Evolutionary conservation across 2,797 vertebrate species (phyloP).

Genomic region (Acanthurus leucopareius): DNA sequence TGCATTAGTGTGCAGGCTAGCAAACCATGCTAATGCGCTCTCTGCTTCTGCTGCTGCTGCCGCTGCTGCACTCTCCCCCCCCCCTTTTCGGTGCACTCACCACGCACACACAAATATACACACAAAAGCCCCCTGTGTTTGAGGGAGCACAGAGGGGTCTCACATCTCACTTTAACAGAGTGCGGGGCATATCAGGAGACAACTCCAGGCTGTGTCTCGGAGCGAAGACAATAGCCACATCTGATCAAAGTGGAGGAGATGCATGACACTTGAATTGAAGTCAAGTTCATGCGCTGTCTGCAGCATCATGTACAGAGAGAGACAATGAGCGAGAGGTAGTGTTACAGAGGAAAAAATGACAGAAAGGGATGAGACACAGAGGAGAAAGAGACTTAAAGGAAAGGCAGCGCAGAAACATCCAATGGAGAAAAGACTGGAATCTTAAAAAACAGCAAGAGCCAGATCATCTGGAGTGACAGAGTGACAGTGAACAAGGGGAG

Average conservation of each 20-base stretch:
- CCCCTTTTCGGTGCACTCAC: conserved; percentile 39
- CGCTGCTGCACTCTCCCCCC: conserved; percentile 34
- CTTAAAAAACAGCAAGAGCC: conserved; percentile 9
- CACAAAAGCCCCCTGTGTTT: conserved; percentile 85
- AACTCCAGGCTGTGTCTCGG: conserved; percentile 78
- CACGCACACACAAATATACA: conserved; percentile 34
- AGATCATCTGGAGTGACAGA: conserved; percentile 42
- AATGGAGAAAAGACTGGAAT: neutral
- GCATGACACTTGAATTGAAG: conserved; percentile 78
- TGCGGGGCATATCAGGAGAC: conserved; percentile 79
- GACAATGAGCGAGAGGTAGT: conserved; percentile 51
- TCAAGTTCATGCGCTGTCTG: conserved; percentile 79
- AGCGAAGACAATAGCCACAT: conserved; percentile 84
- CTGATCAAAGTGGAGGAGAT: conserved; percentile 89
- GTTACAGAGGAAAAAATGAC: conserved; percentile 46
- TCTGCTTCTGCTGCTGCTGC: neutral
- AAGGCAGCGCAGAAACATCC: neutral
- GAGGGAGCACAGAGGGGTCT: conserved; percentile 82
- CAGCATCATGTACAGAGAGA: conserved; percentile 63
- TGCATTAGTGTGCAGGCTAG: conserved; percentile 82
- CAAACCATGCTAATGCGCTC: conserved; percentile 77
- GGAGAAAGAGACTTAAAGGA: neutral
- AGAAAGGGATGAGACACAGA: conserved; percentile 1
- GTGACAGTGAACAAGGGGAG: conserved; percentile 34
- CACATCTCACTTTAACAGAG: conserved; percentile 90